phyloP scores from a whole-genome alignment of 53 echinoderm and acorn worm genomes.

The Zoroaster sp. region DNA sequence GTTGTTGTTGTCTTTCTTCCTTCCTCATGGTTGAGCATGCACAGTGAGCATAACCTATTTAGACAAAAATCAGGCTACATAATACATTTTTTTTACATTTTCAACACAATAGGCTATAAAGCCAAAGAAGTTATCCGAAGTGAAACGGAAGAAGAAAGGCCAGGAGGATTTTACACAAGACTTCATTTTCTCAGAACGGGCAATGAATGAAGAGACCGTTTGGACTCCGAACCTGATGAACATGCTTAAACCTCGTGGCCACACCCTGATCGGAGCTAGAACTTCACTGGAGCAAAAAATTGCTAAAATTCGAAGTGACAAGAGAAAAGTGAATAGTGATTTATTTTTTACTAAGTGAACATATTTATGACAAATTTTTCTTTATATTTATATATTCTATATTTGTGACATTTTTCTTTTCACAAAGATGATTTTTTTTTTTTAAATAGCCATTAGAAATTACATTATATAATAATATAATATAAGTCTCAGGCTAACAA shows the following conservation, averaged over 20 bases:
- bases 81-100: neutral
- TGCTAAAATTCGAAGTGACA: constrained; percentile 76
- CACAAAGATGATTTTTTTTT: no score
- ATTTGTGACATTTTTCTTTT: no score
- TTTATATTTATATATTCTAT: no score
- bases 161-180: constrained; percentile 69
- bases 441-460: no score
- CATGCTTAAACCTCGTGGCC: constrained; percentile 53
- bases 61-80: no score
- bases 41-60: no score
- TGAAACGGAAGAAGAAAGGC: constrained; percentile 65
- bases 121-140: constrained; percentile 73
- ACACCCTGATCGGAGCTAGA: constrained; percentile 7
- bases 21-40: no score
- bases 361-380: no score
- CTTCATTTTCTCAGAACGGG: constrained; percentile 76
- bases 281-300: constrained; percentile 89
- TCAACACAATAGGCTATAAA: constrained; percentile 65
- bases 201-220: constrained; percentile 67
- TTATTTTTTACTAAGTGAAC: no score
- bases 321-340: constrained; percentile 65
- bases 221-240: constrained; percentile 78
- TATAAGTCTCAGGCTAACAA: no score
- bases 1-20: no score
- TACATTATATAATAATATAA: no score